Evolutionary conservation across 2,888 invertebrate species (phyloP).

Genomic region (Exocentrus adspersus): DNA sequence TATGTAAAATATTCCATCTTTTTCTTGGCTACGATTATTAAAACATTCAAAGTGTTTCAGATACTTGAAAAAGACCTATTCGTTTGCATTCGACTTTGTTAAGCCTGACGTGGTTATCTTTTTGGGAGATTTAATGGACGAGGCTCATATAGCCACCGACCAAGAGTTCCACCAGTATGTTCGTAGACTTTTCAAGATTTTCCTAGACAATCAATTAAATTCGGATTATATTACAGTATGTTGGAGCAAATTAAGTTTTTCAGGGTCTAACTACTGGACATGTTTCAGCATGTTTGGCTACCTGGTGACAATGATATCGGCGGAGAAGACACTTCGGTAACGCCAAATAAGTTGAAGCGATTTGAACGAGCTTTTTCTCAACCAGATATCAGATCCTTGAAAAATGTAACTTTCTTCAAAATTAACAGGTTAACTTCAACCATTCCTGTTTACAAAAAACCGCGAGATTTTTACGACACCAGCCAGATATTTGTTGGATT

Average conservation of each 20-base stretch:
- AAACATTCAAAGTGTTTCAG: slow-evolving; percentile 64
- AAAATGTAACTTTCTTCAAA: slow-evolving; percentile 77
- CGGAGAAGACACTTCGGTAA: slow-evolving; percentile 81
- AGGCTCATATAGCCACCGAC: slow-evolving; percentile 82
- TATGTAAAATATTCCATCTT: slow-evolving; percentile 65
- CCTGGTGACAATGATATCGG: slow-evolving; percentile 99
- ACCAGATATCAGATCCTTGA: slow-evolving; percentile 70
- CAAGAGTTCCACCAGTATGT: slow-evolving; percentile 79
- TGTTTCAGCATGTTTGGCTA: slow-evolving; percentile 78
- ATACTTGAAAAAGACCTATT: slow-evolving; percentile 83
- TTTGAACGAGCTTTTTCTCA: slow-evolving; percentile 82
- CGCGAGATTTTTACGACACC: slow-evolving; percentile 59
- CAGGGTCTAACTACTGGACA: not conserved
- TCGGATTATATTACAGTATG: slow-evolving; percentile 54
- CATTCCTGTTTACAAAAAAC: slow-evolving; percentile 68
- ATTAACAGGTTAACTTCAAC: slow-evolving; percentile 75
- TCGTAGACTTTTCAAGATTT: slow-evolving; percentile 76
- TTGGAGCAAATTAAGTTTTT: slow-evolving; percentile 2
- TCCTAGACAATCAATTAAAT: slow-evolving; percentile 61
- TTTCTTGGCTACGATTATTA: not conserved
- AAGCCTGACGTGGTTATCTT: slow-evolving; percentile 88
- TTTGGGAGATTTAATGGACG: slow-evolving; percentile 95
- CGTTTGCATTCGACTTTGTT: slow-evolving; percentile 74
- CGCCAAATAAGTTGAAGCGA: slow-evolving; percentile 74
- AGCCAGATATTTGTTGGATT: slow-evolving; percentile 72